phyloP scores from a whole-genome alignment of 2,888 invertebrate species.

The Euzetes globulus region DNA sequence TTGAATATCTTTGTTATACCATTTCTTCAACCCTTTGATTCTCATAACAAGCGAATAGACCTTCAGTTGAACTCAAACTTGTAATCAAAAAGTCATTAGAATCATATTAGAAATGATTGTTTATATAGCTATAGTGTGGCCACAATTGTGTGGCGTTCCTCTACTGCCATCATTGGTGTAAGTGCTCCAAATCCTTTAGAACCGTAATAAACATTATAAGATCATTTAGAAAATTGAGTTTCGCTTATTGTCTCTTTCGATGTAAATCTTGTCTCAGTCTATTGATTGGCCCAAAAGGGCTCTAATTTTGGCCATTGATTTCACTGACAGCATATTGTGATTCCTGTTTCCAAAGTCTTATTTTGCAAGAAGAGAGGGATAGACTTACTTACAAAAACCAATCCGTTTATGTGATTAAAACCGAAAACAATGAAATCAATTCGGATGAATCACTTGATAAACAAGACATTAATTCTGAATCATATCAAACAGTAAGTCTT shows the following conservation, averaged over 20 bases:
- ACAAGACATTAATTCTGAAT: neutral
- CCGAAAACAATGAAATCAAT: constrained; percentile 16
- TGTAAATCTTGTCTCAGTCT: neutral
- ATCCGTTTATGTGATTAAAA: neutral
- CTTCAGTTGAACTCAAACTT: neutral
- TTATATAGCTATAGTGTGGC: constrained; percentile 6
- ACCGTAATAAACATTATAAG: constrained; percentile 19
- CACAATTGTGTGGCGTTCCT: neutral
- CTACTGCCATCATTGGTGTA: neutral
- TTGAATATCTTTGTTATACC: neutral
- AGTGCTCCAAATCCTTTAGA: neutral
- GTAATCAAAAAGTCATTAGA: constrained; percentile 25
- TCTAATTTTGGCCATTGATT: neutral
- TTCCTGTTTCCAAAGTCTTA: neutral
- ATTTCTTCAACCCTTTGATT: constrained; percentile 10
- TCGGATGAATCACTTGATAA: neutral
- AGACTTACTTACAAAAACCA: constrained; percentile 6
- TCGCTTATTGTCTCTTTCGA: neutral
- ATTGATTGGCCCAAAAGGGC: neutral
- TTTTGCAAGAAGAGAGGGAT: neutral
- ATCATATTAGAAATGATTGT: constrained; percentile 28
- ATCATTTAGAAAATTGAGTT: constrained; percentile 19
- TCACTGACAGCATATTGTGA: neutral
- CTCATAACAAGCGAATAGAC: constrained; percentile 13
- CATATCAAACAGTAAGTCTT: constrained; percentile 3